These are phyloP conservation scores for Coluber constrictor DNA, from an alignment of 2,797 vertebrate genomes.

Conservation along the genomic window DNA sequence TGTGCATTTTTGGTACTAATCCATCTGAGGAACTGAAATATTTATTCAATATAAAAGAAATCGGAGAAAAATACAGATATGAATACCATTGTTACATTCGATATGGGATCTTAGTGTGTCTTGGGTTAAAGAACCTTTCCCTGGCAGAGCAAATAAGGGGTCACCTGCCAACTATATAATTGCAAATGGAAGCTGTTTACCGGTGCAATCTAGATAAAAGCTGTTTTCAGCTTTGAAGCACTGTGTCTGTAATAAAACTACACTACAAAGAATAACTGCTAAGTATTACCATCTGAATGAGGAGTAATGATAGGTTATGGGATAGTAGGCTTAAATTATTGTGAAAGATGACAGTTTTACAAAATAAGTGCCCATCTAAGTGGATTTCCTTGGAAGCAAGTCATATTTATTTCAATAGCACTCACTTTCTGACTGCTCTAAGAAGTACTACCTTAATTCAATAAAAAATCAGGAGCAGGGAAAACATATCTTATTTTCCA, in stretches of 20 bases:
- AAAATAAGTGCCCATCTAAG: background rate
- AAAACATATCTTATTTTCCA: background rate
- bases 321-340: background rate
- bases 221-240: conserved; percentile 5
- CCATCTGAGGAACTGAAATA: conserved; percentile 15
- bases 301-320: background rate
- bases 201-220: conserved; percentile 6
- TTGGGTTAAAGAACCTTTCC: conserved; percentile 20
- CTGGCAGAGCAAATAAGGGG: background rate
- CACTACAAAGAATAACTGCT: background rate
- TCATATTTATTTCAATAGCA: background rate
- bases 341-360: conserved; percentile 5
- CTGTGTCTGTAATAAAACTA: background rate
- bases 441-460: background rate
- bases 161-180: background rate
- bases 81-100: conserved; percentile 2
- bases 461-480: background rate
- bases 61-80: background rate
- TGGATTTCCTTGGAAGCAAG: background rate
- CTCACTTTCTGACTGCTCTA: background rate
- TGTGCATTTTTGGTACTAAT: background rate
- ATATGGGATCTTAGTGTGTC: background rate
- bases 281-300: background rate
- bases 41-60: background rate
- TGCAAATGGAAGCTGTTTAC: conserved; percentile 12